Evolutionary conservation across 2,888 invertebrate genomes (phyloP).

Genomic region (Balanococcus diminutus): DNA sequence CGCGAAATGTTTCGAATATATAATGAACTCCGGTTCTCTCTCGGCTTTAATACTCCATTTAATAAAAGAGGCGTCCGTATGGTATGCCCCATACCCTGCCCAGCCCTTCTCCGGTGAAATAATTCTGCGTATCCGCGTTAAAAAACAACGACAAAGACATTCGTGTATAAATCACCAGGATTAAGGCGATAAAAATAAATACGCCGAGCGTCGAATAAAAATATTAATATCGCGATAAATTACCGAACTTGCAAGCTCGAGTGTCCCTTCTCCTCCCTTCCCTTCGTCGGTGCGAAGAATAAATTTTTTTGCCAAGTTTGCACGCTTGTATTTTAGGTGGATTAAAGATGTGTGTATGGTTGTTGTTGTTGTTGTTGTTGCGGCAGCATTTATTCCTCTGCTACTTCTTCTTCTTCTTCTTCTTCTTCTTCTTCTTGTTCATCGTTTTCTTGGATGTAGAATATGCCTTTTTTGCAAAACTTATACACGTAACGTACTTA

Average conservation of each 20-base stretch:
- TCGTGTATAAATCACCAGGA: slow-evolving; percentile 14
- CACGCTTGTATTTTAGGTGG: background rate
- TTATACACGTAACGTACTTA: background rate
- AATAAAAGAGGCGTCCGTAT: background rate
- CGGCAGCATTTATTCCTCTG: too few relatives aligned
- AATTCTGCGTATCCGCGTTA: background rate
- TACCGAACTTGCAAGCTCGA: background rate
- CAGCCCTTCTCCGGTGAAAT: background rate
- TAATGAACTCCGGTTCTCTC: background rate
- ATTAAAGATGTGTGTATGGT: background rate
- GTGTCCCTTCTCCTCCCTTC: background rate
- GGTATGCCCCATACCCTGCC: too few relatives aligned
- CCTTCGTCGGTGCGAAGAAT: background rate
- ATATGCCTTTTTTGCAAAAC: background rate
- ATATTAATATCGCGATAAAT: slow-evolving; percentile 40
- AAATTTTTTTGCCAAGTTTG: background rate
- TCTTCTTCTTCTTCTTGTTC: background rate
- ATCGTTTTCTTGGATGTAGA: too few relatives aligned
- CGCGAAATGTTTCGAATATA: slow-evolving; percentile 17
- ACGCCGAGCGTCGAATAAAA: slow-evolving; percentile 34
- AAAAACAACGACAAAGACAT: background rate
- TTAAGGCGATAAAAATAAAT: slow-evolving; percentile 33
- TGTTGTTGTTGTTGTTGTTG: too few relatives aligned
- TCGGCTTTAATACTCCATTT: slow-evolving; percentile 8
- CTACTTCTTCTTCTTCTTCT: background rate